Conservation (phyloP, 1,140 invertebrate genomes). For the Tribolium madens region DNA sequence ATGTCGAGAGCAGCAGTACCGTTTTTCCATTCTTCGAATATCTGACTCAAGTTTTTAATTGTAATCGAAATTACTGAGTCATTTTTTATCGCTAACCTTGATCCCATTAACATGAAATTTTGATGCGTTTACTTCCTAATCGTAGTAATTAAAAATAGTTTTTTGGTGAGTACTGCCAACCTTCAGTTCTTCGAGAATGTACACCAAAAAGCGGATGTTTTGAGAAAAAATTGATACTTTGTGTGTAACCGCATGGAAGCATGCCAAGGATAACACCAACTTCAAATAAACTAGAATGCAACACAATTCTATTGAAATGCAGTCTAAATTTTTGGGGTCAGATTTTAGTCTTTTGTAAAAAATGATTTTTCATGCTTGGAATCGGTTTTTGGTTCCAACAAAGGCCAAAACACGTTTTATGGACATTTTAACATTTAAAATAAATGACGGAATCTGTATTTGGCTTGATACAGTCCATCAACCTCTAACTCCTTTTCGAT, state of each 20-base stretch:
- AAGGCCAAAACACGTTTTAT: too few species aligned
- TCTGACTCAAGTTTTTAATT: conserved; percentile 15
- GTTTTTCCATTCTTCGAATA: conserved; percentile 11
- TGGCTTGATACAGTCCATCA: too few species aligned
- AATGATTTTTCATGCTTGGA: too few species aligned
- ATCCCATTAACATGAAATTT: neutral
- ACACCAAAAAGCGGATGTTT: neutral
- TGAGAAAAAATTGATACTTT: too few species aligned
- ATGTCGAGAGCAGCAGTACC: neutral
- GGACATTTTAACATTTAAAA: too few species aligned
- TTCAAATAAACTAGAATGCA: too few species aligned
- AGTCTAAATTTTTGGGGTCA: too few species aligned
- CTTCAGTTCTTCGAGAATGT: neutral
- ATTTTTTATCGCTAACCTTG: neutral
- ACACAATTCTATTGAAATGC: too few species aligned
- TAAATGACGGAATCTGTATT: too few species aligned
- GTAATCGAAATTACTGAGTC: neutral
- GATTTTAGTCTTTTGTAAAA: too few species aligned
- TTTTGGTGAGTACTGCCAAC: neutral
- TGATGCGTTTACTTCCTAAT: neutral
- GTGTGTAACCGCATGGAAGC: neutral
- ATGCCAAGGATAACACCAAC: neutral
- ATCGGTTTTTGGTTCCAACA: too few species aligned
- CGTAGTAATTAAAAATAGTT: too few species aligned
- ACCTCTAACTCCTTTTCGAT: neutral